Evolutionary conservation across 2,888 invertebrate genomes (phyloP), one percentile per base, ranked within the genome.

Genomic region (Harpagoxenus sublaevis): DNA sequence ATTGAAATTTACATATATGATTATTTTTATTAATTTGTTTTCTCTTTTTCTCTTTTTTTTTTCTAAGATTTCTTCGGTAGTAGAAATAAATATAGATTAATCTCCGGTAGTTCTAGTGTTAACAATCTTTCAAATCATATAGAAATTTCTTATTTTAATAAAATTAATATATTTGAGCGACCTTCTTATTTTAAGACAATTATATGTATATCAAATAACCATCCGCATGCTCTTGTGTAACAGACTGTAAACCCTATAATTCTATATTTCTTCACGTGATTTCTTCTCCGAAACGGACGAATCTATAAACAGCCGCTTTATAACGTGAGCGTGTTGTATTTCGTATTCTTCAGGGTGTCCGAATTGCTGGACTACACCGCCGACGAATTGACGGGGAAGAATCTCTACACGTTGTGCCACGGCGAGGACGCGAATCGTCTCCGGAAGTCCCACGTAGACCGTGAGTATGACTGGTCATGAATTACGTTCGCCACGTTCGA

Each of bases 401-500:
- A 98, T 95, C 96, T 99, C 89, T 99, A 99, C 95, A 97, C 98
- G 62, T 96, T 99, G 92, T 99, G 99, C 95, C 99, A 99, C 95
- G 99, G 99, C 57, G 99, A 99, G 95, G 99, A 99, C 95, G 98
- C 99, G 83, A 97, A 98, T 95, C 98, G 98, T 95, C 96, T 99
- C 94, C 97, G 98, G 93, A 99, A 99, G 96, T 98, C 98, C 95
- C 99, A 99, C 95, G 96, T 98, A 95, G 99, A 99, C 96, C 96
- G 99, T 99, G 96, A 98, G 99, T 97, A 94, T 88, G 31, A 57
- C 31, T 18, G 23, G 31, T 71, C 48, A 48, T 70, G 35, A 71
- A 66, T 78, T 57, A 57, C 45, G 68, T 60, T 60, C 71, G 79
- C 60, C 66, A 39, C 23, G 23, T 48, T 81, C 71, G 28, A 39